Evolutionary conservation across 2,797 vertebrate genomes (phyloP).

Genomic region (Philypnodon macrostomus): DNA sequence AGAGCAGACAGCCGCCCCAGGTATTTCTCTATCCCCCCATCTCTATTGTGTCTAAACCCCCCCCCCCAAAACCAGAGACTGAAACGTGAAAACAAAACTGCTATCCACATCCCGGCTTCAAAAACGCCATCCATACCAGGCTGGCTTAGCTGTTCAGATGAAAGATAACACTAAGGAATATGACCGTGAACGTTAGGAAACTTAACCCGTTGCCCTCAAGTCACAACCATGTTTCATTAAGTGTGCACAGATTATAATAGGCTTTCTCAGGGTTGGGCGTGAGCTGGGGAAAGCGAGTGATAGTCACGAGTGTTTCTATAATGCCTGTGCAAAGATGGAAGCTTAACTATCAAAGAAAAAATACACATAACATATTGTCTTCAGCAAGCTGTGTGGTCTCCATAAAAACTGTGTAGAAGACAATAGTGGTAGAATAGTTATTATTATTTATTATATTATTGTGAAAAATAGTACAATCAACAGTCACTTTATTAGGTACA

Average conservation of each 20-base stretch:
- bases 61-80: conserved; percentile 38
- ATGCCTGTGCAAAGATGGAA: conserved; percentile 48
- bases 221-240: conserved; percentile 50
- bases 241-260: conserved; percentile 43
- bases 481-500: too few species aligned
- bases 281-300: conserved; percentile 11
- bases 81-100: conserved; percentile 40
- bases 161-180: conserved; percentile 59
- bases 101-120: conserved; percentile 70
- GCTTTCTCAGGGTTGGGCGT: conserved; percentile 42
- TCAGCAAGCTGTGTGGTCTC: conserved; percentile 32
- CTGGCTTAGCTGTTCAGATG: conserved; percentile 34
- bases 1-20: conserved; percentile 60
- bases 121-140: conserved; percentile 43
- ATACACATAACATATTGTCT: too few species aligned
- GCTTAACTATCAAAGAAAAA: conserved; percentile 60
- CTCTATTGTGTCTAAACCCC: conserved; percentile 51
- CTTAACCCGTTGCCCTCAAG: conserved; percentile 61
- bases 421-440: too few species aligned
- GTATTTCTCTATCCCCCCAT: conserved; percentile 52
- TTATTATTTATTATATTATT: too few species aligned
- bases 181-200: conserved; percentile 45
- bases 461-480: too few species aligned
- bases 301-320: conserved; percentile 49
- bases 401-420: conserved; percentile 7